Percentiles rank a stretch among this genome's conserved stretches.
phyloP scores from a whole-genome alignment of 2,113 vertebrate genomes.

The Chauna torquata region DNA sequence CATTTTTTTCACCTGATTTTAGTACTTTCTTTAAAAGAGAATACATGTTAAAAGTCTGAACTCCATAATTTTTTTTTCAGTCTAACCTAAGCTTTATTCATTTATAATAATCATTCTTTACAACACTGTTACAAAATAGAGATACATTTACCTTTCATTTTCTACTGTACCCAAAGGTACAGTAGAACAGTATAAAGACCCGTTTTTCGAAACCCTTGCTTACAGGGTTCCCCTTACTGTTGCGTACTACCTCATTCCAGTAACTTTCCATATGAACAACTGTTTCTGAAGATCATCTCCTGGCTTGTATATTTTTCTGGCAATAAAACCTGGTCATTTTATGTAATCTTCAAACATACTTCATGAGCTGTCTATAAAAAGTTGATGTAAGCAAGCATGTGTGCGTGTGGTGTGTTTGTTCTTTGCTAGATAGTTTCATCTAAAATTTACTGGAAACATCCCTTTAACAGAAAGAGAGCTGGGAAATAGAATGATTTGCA shows the following conservation, averaged over 20 bases:
- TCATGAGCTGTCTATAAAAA: neutral
- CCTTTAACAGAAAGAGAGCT: neutral
- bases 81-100: neutral
- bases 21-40: neutral
- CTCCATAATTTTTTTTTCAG: neutral
- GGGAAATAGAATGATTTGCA: slow-evolving; percentile 2
- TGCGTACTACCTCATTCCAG: neutral
- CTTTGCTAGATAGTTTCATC: neutral
- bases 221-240: neutral
- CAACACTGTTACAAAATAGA: neutral
- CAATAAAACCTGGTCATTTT: neutral
- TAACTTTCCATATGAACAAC: neutral
- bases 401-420: neutral
- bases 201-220: neutral
- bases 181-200: neutral
- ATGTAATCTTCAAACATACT: neutral
- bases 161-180: neutral
- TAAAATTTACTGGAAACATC: neutral
- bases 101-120: neutral
- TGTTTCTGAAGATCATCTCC: neutral
- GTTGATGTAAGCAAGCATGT: neutral
- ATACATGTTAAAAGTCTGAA: neutral
- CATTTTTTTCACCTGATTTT: neutral
- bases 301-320: slow-evolving; percentile 13
- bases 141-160: neutral